Base-by-base conservation (phyloP, 2,888 invertebrate species). In the Machimus rusticus region DNA sequence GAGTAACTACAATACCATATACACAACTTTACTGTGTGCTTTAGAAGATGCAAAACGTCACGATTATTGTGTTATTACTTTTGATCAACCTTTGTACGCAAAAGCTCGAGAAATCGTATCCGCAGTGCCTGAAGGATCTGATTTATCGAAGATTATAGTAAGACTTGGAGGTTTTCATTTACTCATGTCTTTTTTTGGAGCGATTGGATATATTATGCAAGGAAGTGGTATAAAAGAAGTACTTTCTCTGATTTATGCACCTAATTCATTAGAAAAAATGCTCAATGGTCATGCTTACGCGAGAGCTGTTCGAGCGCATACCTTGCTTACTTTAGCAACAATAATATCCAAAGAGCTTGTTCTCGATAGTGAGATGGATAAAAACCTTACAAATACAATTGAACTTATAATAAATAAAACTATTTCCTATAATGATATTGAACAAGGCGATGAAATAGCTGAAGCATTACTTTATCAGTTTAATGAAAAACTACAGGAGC, bases 171-270 rank as follows among this genome's bases (percentile, higher is more conserved):
- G 87, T 89, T 74, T 31, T 86, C 46, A 57, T 55, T 34, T 74
- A 31, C 23, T 74, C 1, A 91, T 92, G 92, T 92, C 91, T 0
- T 93, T 90, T 89, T 81, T 92, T 23, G 91, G 91, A 87, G 87
- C 90, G 46, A 91, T 92, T 57, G 92, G 91, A 39, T 88, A 90
- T 87, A 90, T 92, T 87, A 93, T 93, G 92, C 88, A 89, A 81
- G 91, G 92, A 87, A 92, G 92, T 5, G 92, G 92, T 8, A 43
- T 92, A 14, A 91, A 91, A 89, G 91, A 92, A 88, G 87, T 89
- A 8, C 87, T 91, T 1, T 85, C 51, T n/a, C 19, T 31, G 5
- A 90, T 91, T 85, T 92, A 90, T 89, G 91, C 91, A 23, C 43
- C 88, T 12, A 90, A 89, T 16, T 90, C 89, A 87, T 79, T 90